Evolutionary conservation across 2,797 vertebrate genomes (phyloP).

Genomic region (Poeciliopsis infans): DNA sequence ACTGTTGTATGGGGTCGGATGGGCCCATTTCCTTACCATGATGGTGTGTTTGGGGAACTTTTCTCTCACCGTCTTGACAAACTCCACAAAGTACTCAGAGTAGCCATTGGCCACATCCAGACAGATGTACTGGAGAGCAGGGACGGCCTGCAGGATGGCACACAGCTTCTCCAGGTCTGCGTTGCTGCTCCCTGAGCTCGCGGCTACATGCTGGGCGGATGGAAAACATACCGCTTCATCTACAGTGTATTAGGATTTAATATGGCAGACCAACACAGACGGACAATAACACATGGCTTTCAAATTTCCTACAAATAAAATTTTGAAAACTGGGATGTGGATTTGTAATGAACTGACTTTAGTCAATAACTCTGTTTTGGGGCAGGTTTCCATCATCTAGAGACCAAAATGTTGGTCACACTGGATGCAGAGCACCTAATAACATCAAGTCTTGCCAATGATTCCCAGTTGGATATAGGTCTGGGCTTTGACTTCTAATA

Average conservation of each 20-base stretch:
- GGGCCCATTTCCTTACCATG: conserved; percentile 84
- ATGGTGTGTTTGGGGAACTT: conserved; percentile 95
- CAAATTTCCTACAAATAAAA: not conserved
- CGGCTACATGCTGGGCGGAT: conserved; percentile 87
- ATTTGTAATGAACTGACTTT: not conserved
- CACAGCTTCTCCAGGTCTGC: conserved; percentile 91
- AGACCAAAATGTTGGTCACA: not conserved
- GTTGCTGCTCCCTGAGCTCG: conserved; percentile 91
- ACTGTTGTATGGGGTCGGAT: not conserved
- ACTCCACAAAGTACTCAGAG: conserved; percentile 97
- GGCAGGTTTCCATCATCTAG: not conserved
- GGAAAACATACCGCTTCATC: not conserved
- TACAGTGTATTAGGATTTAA: not conserved
- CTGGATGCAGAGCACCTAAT: not conserved
- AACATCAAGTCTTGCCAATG: not conserved
- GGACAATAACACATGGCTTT: not conserved
- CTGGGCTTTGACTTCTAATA: not conserved
- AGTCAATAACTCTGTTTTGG: not conserved
- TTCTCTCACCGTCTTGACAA: conserved; percentile 90
- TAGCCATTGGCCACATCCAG: conserved; percentile 98
- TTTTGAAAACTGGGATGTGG: not conserved
- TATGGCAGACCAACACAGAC: not conserved
- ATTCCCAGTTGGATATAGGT: not conserved
- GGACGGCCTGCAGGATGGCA: conserved; percentile 87
- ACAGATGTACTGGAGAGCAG: conserved; percentile 92